Conservation (phyloP, 1,140 invertebrate species). For the Homarus americanus region DNA sequence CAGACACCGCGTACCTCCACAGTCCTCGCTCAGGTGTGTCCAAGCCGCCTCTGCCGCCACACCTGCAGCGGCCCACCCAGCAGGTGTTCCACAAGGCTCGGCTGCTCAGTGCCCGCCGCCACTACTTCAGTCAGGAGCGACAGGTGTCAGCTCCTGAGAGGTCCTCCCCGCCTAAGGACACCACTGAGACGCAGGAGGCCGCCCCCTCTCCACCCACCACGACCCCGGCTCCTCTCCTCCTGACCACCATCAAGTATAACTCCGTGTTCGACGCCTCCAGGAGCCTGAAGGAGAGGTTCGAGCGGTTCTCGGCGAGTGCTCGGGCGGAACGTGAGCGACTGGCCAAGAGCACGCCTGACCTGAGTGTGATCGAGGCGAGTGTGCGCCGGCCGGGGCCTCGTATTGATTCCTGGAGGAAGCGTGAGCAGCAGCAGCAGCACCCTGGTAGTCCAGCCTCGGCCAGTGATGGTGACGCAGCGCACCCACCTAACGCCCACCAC, state of each 20-base stretch:
- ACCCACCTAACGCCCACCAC: conserved; percentile 66
- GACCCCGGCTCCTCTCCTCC: not conserved
- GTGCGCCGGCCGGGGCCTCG: conserved; percentile 60
- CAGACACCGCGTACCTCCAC: conserved; percentile 12
- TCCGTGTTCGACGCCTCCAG: conserved; percentile 44
- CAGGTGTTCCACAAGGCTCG: conserved; percentile 61
- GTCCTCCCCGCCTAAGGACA: conserved; percentile 43
- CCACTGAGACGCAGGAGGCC: not conserved
- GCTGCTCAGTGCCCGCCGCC: conserved; percentile 50
- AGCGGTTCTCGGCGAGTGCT: conserved; percentile 72
- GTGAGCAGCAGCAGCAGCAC: conserved; percentile 56
- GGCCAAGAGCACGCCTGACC: conserved; percentile 75
- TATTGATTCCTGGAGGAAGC: conserved; percentile 70
- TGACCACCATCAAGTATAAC: conserved; percentile 9
- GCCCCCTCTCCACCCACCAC: not conserved
- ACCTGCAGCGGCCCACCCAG: conserved; percentile 51
- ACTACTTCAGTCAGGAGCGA: conserved; percentile 67
- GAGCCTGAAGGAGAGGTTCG: conserved; percentile 74
- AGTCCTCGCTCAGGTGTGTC: conserved; percentile 47
- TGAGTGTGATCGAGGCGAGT: conserved; percentile 73
- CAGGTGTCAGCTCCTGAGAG: conserved; percentile 60
- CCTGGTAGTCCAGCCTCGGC: conserved; percentile 26
- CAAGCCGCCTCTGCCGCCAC: conserved; percentile 54
- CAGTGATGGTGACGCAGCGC: conserved; percentile 76
- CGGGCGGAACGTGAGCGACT: conserved; percentile 75